Conservation (phyloP, 2,888 invertebrate genomes). For the Ophraella communa region DNA sequence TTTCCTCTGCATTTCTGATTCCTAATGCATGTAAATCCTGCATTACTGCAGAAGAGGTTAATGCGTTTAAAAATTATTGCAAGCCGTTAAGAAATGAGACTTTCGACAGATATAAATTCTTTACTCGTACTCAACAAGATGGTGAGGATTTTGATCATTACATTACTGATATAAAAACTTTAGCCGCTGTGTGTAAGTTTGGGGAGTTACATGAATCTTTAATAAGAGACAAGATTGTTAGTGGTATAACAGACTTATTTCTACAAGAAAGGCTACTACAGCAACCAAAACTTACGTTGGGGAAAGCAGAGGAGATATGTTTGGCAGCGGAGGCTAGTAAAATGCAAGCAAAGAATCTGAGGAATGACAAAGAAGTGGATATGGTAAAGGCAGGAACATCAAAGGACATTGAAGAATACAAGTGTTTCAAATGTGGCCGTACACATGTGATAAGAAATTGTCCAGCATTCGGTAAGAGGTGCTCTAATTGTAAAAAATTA, state of each 20-base stretch:
- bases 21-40: too few species aligned
- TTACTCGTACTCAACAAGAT: conserved; percentile 30
- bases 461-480: conserved; percentile 37
- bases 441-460: conserved; percentile 24
- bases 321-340: conserved; percentile 39
- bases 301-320: conserved; percentile 32
- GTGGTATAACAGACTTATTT: conserved; percentile 31
- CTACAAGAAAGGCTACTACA: conserved; percentile 38
- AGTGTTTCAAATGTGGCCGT: conserved; percentile 33
- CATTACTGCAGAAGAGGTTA: too few species aligned
- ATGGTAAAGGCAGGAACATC: background rate
- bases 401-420: conserved; percentile 3
- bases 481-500: conserved; percentile 26
- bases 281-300: background rate
- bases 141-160: conserved; percentile 32
- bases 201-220: conserved; percentile 30
- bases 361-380: conserved; percentile 34
- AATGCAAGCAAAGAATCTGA: conserved; percentile 36
- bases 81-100: conserved; percentile 34
- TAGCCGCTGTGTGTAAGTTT: conserved; percentile 34
- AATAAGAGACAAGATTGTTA: conserved; percentile 32
- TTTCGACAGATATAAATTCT: conserved; percentile 33
- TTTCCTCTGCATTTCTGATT: too few species aligned
- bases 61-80: conserved; percentile 29
- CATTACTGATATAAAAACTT: conserved; percentile 31